Conservation (phyloP, 2,888 invertebrate species). For the Pachydiplax longipennis region DNA sequence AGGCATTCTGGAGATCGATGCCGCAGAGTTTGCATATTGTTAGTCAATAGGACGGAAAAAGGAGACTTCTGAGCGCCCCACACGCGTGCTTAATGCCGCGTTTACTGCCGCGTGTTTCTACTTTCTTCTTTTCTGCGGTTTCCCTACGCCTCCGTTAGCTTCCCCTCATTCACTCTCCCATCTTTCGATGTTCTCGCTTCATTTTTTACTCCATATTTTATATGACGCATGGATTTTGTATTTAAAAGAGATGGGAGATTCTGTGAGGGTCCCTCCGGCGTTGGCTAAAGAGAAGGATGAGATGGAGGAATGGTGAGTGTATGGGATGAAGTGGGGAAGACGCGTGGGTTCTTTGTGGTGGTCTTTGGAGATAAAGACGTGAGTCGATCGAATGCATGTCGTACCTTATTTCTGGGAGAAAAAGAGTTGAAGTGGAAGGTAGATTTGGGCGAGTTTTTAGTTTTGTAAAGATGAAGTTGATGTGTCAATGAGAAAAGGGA, state of each 20-base stretch:
- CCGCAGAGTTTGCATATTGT: background rate
- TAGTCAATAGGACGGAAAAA: background rate
- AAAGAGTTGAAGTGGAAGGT: background rate
- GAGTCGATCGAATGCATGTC: background rate
- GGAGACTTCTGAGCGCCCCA: background rate
- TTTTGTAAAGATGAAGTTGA: background rate
- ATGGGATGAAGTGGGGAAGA: background rate
- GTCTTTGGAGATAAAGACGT: background rate
- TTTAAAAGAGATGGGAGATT: constrained; percentile 25
- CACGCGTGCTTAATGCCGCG: background rate
- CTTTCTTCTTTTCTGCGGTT: background rate
- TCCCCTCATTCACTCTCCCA: background rate
- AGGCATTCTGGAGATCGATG: background rate
- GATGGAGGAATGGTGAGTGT: background rate
- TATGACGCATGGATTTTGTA: constrained; percentile 24
- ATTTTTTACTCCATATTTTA: constrained; percentile 7
- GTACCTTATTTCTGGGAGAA: background rate
- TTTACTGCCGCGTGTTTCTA: background rate
- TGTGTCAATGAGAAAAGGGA: background rate
- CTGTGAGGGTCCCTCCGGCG: background rate
- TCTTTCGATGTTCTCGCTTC: background rate
- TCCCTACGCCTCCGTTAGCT: background rate
- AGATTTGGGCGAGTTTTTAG: background rate
- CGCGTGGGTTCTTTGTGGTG: background rate
- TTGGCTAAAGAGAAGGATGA: background rate